Percentiles rank a stretch among this genome's conserved stretches.
phyloP scores from a whole-genome alignment of 2,888 invertebrate species.

The Carabus problematicus region DNA sequence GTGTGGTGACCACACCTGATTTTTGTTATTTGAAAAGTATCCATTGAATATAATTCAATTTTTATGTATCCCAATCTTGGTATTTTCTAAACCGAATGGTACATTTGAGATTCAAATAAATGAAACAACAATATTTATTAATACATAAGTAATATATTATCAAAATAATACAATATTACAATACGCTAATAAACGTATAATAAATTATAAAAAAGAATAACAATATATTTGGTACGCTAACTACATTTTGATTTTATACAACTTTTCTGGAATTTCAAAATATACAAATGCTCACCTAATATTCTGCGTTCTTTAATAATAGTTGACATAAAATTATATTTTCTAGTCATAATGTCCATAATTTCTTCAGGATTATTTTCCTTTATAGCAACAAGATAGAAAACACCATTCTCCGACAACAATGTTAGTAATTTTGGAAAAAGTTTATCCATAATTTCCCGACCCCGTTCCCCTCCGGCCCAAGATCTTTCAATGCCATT shows the following conservation, averaged over 20 bases:
- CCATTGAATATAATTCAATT: no score
- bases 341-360: conserved; percentile 62
- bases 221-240: background rate
- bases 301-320: conserved; percentile 77
- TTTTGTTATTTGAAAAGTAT: no score
- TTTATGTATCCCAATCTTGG: no score
- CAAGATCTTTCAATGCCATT: conserved; percentile 70
- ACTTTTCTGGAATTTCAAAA: conserved; percentile 70
- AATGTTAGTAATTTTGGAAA: conserved; percentile 73
- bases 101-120: no score
- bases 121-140: no score
- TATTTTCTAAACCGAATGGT: no score
- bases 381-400: conserved; percentile 87
- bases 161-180: conserved; percentile 13
- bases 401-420: conserved; percentile 76
- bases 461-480: conserved; percentile 80
- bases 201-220: conserved; percentile 2
- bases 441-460: conserved; percentile 79
- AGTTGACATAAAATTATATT: conserved; percentile 66
- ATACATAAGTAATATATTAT: conserved; percentile 13
- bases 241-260: background rate
- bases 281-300: conserved; percentile 85
- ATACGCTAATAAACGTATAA: conserved; percentile 5
- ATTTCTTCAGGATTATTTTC: conserved; percentile 87
- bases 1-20: no score